Evolutionary conservation across 2,797 vertebrate genomes (phyloP), one percentile per base, ranked within the genome.

Genomic region (Eurystomus glaucurus): DNA sequence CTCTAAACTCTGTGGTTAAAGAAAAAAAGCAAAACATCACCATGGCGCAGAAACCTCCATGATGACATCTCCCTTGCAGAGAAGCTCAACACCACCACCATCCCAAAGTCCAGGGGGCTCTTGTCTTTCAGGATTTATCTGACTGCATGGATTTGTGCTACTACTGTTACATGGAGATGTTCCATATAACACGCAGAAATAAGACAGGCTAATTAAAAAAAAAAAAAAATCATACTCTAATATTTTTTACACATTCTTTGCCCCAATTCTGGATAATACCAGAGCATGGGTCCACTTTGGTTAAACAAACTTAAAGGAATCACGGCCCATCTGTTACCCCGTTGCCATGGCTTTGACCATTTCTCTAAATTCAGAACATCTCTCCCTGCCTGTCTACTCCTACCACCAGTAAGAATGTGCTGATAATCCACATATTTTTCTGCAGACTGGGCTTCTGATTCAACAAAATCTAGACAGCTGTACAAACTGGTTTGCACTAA

Each of bases 401-500:
- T 48, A 33, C 20, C 15, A 50, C 28, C 31, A 33, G 8, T 14
- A 80, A 91, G 66, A 93, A 93, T 77, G 68, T 88, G 66, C 62
- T 90, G 68, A 88, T 64, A 93, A 93, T 80, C 71, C 74, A 66
- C 68, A 14, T 45, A 29, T 60, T 90, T 90, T 92, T 71, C 76
- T 78, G 61, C 50, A 87, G 39, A 31, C 39, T 88, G 77, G 60
- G 45, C 33, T 91, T 90, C 87, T 94, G 92, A 96, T 86, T 48
- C 64, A 95, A 79, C 25, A 60, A 88, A 81, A 68, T 58, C 64
- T 61, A 66, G 90, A 77, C 90, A 96, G 94, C 94, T 94, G 90
- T 81, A 93, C 88, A 95, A 97, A 95, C 58, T 68, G 50, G 57
- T 85, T 94, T 93, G 61, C 3, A 4, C 11, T 97, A 97, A 97